Base-by-base conservation (phyloP, 2,888 invertebrate genomes). In the Mythimna vitellina region DNA sequence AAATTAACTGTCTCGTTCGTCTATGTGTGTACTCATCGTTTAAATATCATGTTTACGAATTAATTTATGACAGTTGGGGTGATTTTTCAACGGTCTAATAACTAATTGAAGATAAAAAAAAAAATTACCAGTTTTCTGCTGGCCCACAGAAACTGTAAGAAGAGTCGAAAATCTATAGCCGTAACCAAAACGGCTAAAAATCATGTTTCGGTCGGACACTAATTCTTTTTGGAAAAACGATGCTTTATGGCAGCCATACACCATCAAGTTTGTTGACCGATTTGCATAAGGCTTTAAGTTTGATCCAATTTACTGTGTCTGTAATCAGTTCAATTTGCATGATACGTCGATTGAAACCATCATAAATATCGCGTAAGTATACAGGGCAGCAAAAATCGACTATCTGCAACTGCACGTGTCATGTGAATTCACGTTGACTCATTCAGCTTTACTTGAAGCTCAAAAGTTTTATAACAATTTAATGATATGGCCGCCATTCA, bases 241-340 rank as follows among this genome's bases (percentile, higher is more conserved):
- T 32, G 14, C n/a, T 49, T 29, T 46, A 20, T 35, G 42, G 25
- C 25, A 53, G 53, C 46, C n/a, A 56, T 32, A 29, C 35, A 46
- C 10, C 17, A 29, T 62, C 25, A 62, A 42, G 6, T 46, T 62
- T 62, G 6, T 62, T 42, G 9, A 38, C 42, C 22, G 29, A 68
- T 69, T 69, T 46, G 22, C 20, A 42, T 20, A 69, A 53, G 29
- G 38, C n/a, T 53, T 6, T 7, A 65, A 65, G 10, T 8, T 53
- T 68, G 51, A 29, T 65, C 4, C 51, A n/a, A 38, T 51, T 35
- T 2, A 20, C 6, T 35, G 22, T 49, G 14, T 49, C 32, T 46
- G 9, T 42, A n/a, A 8, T n/a, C 7, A 38, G n/a, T 8, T 25
- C 17, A n/a, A 67, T 68, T 38, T 68, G 25, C 35, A 68, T 66